phyloP scores from a whole-genome alignment of 2,113 vertebrate genomes.

The Mus pahari region DNA sequence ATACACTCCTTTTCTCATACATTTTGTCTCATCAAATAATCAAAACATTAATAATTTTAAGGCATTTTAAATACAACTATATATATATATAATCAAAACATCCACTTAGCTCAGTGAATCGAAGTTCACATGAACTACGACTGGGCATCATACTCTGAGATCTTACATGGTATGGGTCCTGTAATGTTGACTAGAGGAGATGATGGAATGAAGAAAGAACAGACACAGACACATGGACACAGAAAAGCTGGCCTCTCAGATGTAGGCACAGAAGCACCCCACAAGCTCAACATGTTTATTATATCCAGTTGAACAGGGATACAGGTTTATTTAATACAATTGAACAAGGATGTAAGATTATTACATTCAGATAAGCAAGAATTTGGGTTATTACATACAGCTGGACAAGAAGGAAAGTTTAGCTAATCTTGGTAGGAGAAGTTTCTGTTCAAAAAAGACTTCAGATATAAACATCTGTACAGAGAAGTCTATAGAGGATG shows the following conservation, averaged over 20 bases:
- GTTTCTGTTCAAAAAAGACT: neutral
- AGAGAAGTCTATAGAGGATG: neutral
- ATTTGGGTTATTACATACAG: neutral
- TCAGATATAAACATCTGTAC: neutral
- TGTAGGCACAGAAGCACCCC: neutral
- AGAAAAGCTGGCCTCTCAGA: neutral
- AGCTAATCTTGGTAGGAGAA: neutral
- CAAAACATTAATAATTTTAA: neutral
- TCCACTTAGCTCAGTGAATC: neutral
- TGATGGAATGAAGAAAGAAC: neutral
- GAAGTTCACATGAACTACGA: neutral
- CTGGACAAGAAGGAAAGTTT: neutral
- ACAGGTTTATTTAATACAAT: no score
- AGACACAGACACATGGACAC: neutral
- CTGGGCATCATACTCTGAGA: neutral
- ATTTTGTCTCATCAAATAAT: conserved; percentile 15
- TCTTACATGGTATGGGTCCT: neutral
- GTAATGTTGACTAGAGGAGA: neutral
- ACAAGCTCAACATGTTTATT: neutral
- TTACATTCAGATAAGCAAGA: neutral
- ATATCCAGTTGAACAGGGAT: no score
- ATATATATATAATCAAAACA: neutral
- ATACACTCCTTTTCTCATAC: neutral
- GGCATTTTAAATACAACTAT: conserved; percentile 35
- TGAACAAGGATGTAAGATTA: no score